phyloP scores from a whole-genome alignment of 2,797 vertebrate genomes.

The Gymnothorax reevesii region DNA sequence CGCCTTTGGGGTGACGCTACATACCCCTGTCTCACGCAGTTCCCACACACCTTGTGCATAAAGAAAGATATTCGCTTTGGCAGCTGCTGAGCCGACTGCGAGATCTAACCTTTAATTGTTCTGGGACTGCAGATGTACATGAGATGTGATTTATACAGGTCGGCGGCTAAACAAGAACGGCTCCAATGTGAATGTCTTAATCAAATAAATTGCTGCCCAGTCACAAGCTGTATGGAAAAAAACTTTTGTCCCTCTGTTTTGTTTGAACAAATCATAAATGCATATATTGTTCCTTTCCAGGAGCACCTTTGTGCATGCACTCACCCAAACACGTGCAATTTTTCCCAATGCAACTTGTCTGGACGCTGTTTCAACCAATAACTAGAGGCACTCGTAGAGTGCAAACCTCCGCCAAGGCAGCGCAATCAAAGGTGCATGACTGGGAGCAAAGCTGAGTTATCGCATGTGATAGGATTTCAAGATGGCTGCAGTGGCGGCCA shows the following conservation, averaged over 20 bases:
- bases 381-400: too few species aligned
- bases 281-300: background rate
- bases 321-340: slow-evolving; percentile 4
- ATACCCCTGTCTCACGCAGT: background rate
- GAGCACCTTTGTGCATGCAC: too few species aligned
- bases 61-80: background rate
- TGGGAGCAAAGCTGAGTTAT: too few species aligned
- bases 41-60: background rate
- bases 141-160: background rate
- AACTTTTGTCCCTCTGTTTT: background rate
- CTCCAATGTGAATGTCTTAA: background rate
- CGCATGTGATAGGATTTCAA: too few species aligned
- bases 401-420: too few species aligned
- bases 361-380: too few species aligned
- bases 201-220: background rate
- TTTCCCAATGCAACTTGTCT: background rate
- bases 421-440: too few species aligned
- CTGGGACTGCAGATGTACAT: background rate
- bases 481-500: too few species aligned
- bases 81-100: background rate
- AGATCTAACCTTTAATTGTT: background rate
- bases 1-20: background rate
- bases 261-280: background rate
- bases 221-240: background rate
- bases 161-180: background rate